Conservation (phyloP, 64 coral and sea anemone species). For the Anthopleura sola region DNA sequence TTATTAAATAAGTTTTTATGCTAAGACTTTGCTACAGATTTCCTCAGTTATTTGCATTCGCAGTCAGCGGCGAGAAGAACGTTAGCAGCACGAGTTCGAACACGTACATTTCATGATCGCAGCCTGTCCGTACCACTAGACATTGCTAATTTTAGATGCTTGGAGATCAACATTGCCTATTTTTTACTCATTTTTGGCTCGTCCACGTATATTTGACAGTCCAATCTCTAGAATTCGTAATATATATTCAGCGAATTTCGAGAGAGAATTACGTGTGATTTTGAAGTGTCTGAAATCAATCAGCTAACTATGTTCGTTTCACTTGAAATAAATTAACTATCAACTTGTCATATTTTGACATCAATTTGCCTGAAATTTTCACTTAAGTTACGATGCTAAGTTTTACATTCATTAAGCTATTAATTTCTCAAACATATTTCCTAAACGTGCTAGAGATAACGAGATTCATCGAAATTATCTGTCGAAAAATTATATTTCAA, state of each 20-base stretch:
- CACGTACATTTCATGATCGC: background rate
- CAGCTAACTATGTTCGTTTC: background rate
- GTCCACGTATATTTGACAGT: background rate
- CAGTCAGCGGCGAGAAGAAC: background rate
- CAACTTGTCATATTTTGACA: background rate
- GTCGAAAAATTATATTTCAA: too few species aligned
- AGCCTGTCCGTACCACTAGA: background rate
- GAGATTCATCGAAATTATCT: too few species aligned
- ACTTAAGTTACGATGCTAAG: background rate
- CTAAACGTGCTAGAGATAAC: background rate
- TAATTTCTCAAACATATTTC: background rate
- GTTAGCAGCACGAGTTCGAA: background rate
- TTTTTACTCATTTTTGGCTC: background rate
- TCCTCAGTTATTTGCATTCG: background rate
- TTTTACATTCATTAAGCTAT: background rate
- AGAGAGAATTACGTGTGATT: background rate
- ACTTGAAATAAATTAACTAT: background rate
- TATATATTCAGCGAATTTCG: background rate
- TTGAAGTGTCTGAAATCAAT: background rate
- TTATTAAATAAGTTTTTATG: background rate
- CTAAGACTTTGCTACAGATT: background rate
- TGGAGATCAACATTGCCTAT: background rate
- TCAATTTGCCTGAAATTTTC: background rate
- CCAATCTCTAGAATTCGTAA: background rate
- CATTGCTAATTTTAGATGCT: background rate